phyloP scores from a whole-genome alignment of 2,113 vertebrate species.

The Neolamprologus ventralis region DNA sequence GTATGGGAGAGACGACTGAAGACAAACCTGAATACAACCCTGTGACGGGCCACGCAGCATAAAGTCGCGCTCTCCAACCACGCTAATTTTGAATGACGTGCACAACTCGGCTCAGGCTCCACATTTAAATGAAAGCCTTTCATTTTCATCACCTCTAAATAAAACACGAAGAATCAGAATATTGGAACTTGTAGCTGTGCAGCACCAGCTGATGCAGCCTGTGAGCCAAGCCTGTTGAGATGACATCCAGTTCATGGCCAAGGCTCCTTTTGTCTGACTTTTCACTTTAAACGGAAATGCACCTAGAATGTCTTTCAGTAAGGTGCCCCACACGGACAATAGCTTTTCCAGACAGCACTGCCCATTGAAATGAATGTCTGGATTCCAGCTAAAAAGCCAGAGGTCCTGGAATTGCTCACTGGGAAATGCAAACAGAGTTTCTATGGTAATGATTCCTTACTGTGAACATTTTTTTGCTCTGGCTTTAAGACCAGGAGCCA shows the following conservation, averaged over 20 bases:
- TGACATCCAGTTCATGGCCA: neutral
- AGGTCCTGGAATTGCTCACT: constrained; percentile 59
- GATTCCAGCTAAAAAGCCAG: constrained; percentile 66
- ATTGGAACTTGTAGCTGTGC: neutral
- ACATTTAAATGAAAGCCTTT: constrained; percentile 8
- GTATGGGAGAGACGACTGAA: constrained; percentile 49
- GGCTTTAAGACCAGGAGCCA: constrained; percentile 18
- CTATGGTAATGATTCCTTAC: constrained; percentile 64
- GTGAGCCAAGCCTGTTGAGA: neutral
- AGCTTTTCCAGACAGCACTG: constrained; percentile 52
- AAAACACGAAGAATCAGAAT: neutral
- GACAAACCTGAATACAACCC: constrained; percentile 51
- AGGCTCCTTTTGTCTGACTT: constrained; percentile 25
- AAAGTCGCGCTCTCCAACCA: constrained; percentile 27
- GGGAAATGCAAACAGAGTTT: constrained; percentile 78
- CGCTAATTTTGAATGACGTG: constrained; percentile 52
- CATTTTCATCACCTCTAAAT: constrained; percentile 41
- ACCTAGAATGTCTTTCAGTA: constrained; percentile 54
- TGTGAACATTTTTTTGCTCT: constrained; percentile 50
- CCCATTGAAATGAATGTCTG: constrained; percentile 55
- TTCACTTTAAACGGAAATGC: constrained; percentile 55
- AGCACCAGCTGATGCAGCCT: neutral
- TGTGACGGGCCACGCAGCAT: constrained; percentile 43
- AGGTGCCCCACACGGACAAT: constrained; percentile 52
- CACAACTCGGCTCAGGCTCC: neutral